Percentiles rank a stretch among this genome's conserved stretches.
These are phyloP conservation scores for Vidua chalybeata DNA, from an alignment of 2,113 vertebrate genomes.

Conservation along the genomic window DNA sequence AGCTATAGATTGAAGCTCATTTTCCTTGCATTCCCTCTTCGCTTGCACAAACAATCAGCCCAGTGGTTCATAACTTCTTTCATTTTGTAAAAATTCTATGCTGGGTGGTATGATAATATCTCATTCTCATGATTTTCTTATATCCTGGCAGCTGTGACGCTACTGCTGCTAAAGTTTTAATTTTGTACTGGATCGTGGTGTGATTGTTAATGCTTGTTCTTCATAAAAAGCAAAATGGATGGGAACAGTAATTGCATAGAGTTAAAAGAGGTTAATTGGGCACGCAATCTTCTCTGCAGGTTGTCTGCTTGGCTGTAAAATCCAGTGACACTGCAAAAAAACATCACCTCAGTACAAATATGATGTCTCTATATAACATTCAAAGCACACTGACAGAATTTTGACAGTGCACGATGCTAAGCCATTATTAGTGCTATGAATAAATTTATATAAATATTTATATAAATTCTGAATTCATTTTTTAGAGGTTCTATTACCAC, in stretches of 20 bases:
- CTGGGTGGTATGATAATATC: background rate
- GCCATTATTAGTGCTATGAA: background rate
- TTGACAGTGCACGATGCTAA: background rate
- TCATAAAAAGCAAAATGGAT: slow-evolving; percentile 41
- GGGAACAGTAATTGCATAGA: slow-evolving; percentile 14
- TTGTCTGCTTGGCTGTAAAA: background rate
- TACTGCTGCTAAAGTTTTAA: slow-evolving; percentile 4
- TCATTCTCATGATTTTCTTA: background rate
- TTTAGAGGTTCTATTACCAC: background rate
- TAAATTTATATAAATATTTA: background rate
- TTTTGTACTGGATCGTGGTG: background rate
- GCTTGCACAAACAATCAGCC: background rate
- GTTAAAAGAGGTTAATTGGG: slow-evolving; percentile 58
- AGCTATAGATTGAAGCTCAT: background rate
- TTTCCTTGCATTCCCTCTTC: background rate
- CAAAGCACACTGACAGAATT: background rate
- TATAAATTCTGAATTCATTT: background rate
- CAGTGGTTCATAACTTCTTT: background rate
- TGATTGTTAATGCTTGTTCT: slow-evolving; percentile 44
- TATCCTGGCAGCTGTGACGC: background rate
- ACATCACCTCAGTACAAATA: background rate
- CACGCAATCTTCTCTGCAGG: background rate
- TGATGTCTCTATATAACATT: background rate
- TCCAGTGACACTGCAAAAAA: background rate
- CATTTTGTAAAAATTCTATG: background rate